phyloP scores from a whole-genome alignment of 92 coral and sea anemone genomes.

The Actinostola sp. region DNA sequence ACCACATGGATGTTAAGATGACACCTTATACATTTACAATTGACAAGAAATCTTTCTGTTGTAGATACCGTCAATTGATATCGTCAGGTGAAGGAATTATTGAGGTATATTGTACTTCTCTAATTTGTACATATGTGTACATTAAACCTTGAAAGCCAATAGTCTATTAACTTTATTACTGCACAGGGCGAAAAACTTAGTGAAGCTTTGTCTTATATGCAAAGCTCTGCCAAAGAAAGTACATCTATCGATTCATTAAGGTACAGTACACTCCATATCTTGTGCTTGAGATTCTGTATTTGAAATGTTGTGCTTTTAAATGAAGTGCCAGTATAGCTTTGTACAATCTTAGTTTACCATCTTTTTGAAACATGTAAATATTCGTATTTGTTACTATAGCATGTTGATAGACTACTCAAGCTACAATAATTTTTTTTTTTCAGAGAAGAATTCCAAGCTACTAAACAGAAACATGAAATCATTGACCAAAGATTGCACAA shows the following conservation, averaged over 20 bases:
- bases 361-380: neutral
- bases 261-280: too few relatives aligned
- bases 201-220: slow-evolving; percentile 44
- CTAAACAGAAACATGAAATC: slow-evolving; percentile 47
- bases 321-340: too few relatives aligned
- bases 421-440: neutral
- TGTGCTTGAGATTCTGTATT: too few relatives aligned
- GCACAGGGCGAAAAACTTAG: slow-evolving; percentile 66
- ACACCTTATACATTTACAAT: neutral
- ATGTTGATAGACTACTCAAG: too few relatives aligned
- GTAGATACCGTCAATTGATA: slow-evolving; percentile 66
- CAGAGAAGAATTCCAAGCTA: slow-evolving; percentile 68
- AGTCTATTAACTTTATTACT: neutral
- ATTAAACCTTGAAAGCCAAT: neutral
- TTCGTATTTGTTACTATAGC: too few relatives aligned
- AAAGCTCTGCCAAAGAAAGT: slow-evolving; percentile 42
- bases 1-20: neutral
- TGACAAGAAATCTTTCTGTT: slow-evolving; percentile 2
- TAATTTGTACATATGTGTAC: too few relatives aligned
- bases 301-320: too few relatives aligned
- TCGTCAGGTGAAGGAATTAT: slow-evolving; percentile 71
- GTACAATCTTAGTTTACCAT: too few relatives aligned
- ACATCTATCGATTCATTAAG: slow-evolving; percentile 50
- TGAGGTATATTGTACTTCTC: slow-evolving; percentile 44
- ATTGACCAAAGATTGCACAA: slow-evolving; percentile 63